phyloP scores from a whole-genome alignment of 1,140 invertebrate species.

The Zophobas morio region DNA sequence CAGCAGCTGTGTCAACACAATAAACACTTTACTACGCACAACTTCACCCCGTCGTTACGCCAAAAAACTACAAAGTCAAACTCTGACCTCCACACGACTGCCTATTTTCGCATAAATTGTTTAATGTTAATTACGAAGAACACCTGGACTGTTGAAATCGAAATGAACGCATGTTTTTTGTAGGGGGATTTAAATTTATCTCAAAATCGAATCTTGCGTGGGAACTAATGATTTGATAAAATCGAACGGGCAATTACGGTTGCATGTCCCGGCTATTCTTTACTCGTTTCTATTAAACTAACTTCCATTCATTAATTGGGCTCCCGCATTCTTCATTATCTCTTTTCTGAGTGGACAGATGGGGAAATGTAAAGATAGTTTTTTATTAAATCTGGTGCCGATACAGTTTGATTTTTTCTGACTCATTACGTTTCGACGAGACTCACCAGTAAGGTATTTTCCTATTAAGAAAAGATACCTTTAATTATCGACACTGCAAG shows the following conservation, averaged over 20 bases:
- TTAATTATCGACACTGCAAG: too few relatives aligned
- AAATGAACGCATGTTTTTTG: not conserved
- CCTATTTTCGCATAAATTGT: not conserved
- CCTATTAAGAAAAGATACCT: too few relatives aligned
- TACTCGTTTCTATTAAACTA: not conserved
- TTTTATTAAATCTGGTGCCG: too few relatives aligned
- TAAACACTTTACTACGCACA: conserved; percentile 29
- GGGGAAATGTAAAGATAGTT: too few relatives aligned
- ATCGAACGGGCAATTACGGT: conserved; percentile 5
- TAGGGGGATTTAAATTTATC: not conserved
- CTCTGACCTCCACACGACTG: not conserved
- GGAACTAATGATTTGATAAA: conserved; percentile 12
- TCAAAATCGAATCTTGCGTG: conserved; percentile 15
- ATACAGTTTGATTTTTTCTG: too few relatives aligned
- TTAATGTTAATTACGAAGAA: conserved; percentile 1
- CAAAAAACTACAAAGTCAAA: not conserved
- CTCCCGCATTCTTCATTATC: too few relatives aligned
- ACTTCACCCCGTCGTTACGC: not conserved
- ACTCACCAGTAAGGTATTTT: too few relatives aligned
- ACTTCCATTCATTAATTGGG: too few relatives aligned
- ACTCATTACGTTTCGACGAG: too few relatives aligned
- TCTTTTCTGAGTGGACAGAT: too few relatives aligned
- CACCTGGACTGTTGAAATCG: not conserved
- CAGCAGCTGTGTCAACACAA: conserved; percentile 36
- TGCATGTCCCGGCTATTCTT: not conserved